These are phyloP conservation scores for Leptoteleia sp. DNA, from an alignment of 1,140 invertebrate species.

Conservation along the genomic window DNA sequence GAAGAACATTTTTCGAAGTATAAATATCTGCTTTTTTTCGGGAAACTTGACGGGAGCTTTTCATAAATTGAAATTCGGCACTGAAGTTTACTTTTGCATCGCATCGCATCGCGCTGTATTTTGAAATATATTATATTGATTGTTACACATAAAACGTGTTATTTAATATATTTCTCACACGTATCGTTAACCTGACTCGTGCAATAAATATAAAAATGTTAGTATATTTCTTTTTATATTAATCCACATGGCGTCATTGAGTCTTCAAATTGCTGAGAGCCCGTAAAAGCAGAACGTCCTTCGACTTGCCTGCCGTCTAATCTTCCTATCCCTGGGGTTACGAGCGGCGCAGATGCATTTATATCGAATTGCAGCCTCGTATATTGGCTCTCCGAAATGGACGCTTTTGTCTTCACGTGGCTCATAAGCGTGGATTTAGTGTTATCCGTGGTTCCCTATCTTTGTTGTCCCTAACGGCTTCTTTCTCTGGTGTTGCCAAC, in stretches of 20 bases:
- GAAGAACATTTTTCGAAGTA: no score
- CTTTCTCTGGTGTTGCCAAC: conserved; percentile 43
- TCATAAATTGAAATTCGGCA: no score
- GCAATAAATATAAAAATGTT: conserved; percentile 65
- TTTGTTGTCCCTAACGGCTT: conserved; percentile 49
- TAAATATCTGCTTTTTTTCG: no score
- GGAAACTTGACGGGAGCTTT: no score
- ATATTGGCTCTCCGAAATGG: conserved; percentile 77
- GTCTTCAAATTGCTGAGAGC: conserved; percentile 61
- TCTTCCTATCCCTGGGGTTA: conserved; percentile 72
- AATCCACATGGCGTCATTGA: conserved; percentile 66
- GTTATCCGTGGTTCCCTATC: conserved; percentile 70
- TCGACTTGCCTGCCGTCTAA: conserved; percentile 71
- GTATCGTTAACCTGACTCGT: conserved; percentile 45
- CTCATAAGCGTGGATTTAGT: conserved; percentile 80
- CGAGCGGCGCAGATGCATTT: conserved; percentile 77
- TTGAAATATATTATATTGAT: conserved; percentile 29
- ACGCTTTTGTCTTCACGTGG: conserved; percentile 78
- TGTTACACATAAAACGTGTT: conserved; percentile 33
- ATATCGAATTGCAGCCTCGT: conserved; percentile 78
- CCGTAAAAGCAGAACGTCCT: conserved; percentile 68
- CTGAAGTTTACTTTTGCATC: neutral
- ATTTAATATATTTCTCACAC: conserved; percentile 50
- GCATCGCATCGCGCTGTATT: neutral
- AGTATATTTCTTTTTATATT: conserved; percentile 63